phyloP scores from a whole-genome alignment of 2,888 invertebrate species.

The Ophion ellenae region DNA sequence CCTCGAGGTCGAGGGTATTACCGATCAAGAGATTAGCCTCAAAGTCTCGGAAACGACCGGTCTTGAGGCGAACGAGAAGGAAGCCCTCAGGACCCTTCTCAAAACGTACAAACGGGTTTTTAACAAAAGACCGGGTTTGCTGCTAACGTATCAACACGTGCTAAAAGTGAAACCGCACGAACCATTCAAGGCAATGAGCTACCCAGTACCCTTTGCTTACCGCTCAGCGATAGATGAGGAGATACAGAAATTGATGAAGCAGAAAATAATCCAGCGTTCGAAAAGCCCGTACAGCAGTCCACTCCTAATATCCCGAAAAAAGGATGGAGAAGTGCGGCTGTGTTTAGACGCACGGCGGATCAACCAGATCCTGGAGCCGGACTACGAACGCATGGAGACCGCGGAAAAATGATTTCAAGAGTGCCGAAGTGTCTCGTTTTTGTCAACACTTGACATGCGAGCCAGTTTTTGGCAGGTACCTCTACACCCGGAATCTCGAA shows the following conservation, averaged over 20 bases:
- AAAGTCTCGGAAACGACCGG: too few species aligned
- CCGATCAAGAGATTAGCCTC: too few species aligned
- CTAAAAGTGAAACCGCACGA: not conserved
- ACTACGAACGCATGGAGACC: not conserved
- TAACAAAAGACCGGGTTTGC: not conserved
- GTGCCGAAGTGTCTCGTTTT: not conserved
- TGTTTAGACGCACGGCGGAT: not conserved
- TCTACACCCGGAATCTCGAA: too few species aligned
- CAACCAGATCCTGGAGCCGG: not conserved
- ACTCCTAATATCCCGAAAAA: not conserved
- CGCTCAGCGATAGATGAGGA: not conserved
- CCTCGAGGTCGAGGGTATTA: too few species aligned
- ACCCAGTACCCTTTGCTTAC: not conserved
- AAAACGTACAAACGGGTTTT: too few species aligned
- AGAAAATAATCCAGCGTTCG: conserved; percentile 74
- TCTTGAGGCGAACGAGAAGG: too few species aligned
- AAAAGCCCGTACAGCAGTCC: conserved; percentile 52
- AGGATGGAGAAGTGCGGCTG: not conserved
- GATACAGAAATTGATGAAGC: conserved; percentile 73
- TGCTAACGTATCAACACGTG: not conserved
- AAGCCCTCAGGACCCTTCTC: too few species aligned
- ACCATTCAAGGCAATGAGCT: conserved; percentile 1
- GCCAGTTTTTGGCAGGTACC: conserved; percentile 1
- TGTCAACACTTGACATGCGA: conserved; percentile 3
- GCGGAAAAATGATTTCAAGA: not conserved